A percentile compares a stretch with the other conserved stretches of the same genome.
Conservation (phyloP, 1,140 invertebrate genomes). For the Drosophila erecta region DNA sequence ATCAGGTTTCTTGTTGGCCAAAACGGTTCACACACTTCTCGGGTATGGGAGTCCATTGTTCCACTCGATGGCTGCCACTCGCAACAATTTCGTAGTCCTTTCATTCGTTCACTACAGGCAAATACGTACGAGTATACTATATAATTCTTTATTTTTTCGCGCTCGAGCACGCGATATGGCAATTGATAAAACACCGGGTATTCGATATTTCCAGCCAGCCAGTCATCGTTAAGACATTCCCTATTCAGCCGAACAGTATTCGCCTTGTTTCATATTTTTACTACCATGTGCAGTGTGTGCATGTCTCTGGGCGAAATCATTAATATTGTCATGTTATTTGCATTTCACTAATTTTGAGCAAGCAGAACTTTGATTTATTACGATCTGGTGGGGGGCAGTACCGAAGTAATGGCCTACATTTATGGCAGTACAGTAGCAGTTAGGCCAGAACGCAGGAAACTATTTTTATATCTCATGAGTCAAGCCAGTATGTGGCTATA, state of each 20-base stretch:
- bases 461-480: not conserved
- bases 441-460: constrained; percentile 1
- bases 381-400: constrained; percentile 1
- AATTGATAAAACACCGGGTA: constrained; percentile 82
- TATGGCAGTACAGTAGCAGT: not conserved
- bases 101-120: constrained; percentile 43
- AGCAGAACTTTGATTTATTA: constrained; percentile 72
- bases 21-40: constrained; percentile 67
- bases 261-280: constrained; percentile 62
- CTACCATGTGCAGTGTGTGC: constrained; percentile 47
- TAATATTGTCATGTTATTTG: constrained; percentile 79
- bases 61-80: constrained; percentile 36
- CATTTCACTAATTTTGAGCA: constrained; percentile 71
- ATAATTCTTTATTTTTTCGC: constrained; percentile 48
- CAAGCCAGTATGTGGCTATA: too few relatives aligned
- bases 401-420: constrained; percentile 43
- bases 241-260: constrained; percentile 41
- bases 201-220: constrained; percentile 69
- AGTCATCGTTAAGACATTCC: constrained; percentile 47
- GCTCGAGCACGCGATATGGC: constrained; percentile 71
- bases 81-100: constrained; percentile 43
- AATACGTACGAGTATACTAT: not conserved
- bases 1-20: constrained; percentile 77
- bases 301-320: constrained; percentile 53
- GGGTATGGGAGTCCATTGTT: constrained; percentile 54